Percentiles rank a stretch among this genome's conserved stretches.
Conservation (phyloP, 2,888 invertebrate genomes). For the Orthonevra nobilis region DNA sequence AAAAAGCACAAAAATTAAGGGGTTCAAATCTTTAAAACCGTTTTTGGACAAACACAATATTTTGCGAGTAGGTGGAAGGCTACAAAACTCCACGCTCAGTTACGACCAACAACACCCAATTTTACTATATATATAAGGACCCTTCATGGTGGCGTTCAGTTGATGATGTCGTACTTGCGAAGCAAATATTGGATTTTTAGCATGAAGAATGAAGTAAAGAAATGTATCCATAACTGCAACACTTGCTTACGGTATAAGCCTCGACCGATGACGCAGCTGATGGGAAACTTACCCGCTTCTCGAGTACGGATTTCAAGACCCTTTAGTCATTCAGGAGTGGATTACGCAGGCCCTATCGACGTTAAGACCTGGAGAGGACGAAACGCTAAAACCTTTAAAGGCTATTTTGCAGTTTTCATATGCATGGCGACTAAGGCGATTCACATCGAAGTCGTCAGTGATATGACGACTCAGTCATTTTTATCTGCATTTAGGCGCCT, state of each 20-base stretch:
- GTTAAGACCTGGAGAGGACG: too few species aligned
- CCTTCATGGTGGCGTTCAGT: conserved; percentile 11
- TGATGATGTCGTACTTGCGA: too few species aligned
- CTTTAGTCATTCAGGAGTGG: conserved; percentile 61
- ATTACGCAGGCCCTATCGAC: too few species aligned
- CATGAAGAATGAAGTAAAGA: too few species aligned
- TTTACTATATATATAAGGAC: neutral
- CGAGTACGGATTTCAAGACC: conserved; percentile 46
- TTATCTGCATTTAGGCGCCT: conserved; percentile 72
- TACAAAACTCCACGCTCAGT: too few species aligned
- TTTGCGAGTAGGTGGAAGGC: too few species aligned
- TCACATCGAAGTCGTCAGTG: conserved; percentile 32
- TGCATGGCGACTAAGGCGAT: conserved; percentile 68
- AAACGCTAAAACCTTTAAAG: too few species aligned
- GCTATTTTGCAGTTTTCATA: conserved; percentile 72
- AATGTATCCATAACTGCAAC: conserved; percentile 6
- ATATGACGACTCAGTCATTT: conserved; percentile 72
- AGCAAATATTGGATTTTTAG: too few species aligned
- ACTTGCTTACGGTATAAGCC: conserved; percentile 8
- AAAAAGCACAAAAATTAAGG: conserved; percentile 5
- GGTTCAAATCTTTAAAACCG: neutral
- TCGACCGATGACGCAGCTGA: too few species aligned
- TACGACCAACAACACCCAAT: too few species aligned
- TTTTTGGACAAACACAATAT: neutral
- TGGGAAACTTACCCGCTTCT: too few species aligned